Conservation (phyloP, 2,888 invertebrate genomes). For the Diaphora mendica region DNA sequence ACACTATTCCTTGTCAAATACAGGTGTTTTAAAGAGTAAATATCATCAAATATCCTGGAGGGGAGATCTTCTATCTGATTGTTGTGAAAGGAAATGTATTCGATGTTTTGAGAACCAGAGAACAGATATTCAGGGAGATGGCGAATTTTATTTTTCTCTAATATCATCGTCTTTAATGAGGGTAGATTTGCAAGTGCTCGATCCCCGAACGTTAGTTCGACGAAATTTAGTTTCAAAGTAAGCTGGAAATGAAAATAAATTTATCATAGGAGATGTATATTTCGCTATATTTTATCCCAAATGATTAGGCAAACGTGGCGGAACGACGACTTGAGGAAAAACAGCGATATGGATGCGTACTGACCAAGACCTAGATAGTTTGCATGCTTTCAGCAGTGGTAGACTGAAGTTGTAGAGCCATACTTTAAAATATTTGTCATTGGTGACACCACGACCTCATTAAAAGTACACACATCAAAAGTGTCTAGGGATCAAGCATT, state of each 20-base stretch:
- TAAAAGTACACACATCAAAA: too few relatives aligned
- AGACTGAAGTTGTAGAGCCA: too few relatives aligned
- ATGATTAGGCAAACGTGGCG: too few relatives aligned
- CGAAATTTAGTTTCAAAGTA: slow-evolving; percentile 5
- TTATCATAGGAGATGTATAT: not conserved
- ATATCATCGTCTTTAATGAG: slow-evolving; percentile 20
- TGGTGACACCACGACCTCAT: too few relatives aligned
- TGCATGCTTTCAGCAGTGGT: too few relatives aligned
- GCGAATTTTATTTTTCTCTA: not conserved
- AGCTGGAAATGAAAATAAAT: slow-evolving; percentile 28
- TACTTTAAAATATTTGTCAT: too few relatives aligned
- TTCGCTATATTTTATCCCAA: too few relatives aligned
- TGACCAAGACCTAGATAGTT: too few relatives aligned
- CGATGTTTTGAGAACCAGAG: slow-evolving; percentile 11
- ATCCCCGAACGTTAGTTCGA: slow-evolving; percentile 7
- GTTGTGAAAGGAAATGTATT: slow-evolving; percentile 1
- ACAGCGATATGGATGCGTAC: too few relatives aligned
- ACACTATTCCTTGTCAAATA: slow-evolving; percentile 44
- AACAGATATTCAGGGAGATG: slow-evolving; percentile 26
- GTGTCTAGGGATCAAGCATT: too few relatives aligned
- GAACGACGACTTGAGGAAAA: too few relatives aligned
- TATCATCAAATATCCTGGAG: slow-evolving; percentile 5
- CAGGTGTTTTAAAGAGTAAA: slow-evolving; percentile 30
- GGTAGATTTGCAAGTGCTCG: slow-evolving; percentile 27
- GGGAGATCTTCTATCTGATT: slow-evolving; percentile 33